Percentiles rank a stretch among this genome's conserved stretches.
These are phyloP conservation scores for Aurelia sp. DNA, from an alignment of 30 jellyfish, hydroid and myxozoan genomes.

Conservation along the genomic window DNA sequence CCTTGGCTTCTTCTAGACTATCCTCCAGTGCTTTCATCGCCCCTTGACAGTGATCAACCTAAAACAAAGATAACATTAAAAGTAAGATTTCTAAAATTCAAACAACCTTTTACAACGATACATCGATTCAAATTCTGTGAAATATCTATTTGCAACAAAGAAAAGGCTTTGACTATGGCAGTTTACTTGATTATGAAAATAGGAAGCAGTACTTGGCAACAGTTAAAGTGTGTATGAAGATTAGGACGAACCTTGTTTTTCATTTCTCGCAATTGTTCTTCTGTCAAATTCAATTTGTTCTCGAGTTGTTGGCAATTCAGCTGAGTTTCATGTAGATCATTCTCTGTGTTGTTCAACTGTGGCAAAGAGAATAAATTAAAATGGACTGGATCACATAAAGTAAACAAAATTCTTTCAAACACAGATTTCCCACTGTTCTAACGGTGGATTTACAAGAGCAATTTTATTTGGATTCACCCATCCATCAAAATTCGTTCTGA, in stretches of 20 bases:
- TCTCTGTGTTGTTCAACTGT: slow-evolving; percentile 61
- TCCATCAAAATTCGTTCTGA: too few species aligned
- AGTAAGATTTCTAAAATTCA: too few species aligned
- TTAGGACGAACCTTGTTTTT: slow-evolving; percentile 51
- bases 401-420: too few species aligned
- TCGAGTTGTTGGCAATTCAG: slow-evolving; percentile 66
- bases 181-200: too few species aligned
- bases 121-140: too few species aligned
- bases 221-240: not conserved
- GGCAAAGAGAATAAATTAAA: not conserved
- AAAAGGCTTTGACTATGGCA: too few species aligned
- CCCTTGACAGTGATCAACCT: slow-evolving; percentile 78
- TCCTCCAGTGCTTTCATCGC: slow-evolving; percentile 63
- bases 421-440: too few species aligned
- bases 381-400: not conserved
- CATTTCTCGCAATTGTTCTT: slow-evolving; percentile 68
- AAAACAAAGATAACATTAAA: not conserved
- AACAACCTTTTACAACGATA: too few species aligned
- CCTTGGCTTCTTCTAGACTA: slow-evolving; percentile 68
- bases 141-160: too few species aligned
- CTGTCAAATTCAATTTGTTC: slow-evolving; percentile 48
- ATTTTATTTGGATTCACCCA: too few species aligned
- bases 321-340: slow-evolving; percentile 61
- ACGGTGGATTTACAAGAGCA: too few species aligned
- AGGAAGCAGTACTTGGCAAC: too few species aligned